A percentile compares a stretch with the other conserved stretches of the same genome.
Conservation (phyloP, 23 tunicate species). For the Phallusia fumigata region DNA sequence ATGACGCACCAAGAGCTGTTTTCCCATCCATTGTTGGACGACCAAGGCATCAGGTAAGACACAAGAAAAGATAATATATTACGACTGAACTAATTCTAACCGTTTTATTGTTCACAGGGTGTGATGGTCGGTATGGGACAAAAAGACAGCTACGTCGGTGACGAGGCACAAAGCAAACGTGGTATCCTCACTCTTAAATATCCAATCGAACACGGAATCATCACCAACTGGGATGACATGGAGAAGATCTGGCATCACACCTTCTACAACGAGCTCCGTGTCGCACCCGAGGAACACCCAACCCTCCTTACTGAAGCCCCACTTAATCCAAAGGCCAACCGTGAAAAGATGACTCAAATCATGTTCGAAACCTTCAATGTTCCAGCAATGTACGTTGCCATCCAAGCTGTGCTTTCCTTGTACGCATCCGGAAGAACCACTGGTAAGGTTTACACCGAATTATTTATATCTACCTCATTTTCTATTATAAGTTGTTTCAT, state of each 20-base stretch:
- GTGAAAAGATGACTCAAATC: slow-evolving; percentile 96
- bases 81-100: not conserved
- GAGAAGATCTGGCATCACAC: slow-evolving; percentile 99
- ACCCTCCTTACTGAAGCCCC: slow-evolving; percentile 91
- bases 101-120: slow-evolving; percentile 38
- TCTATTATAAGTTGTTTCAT: no score
- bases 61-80: not conserved
- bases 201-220: slow-evolving; percentile 94
- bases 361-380: slow-evolving; percentile 98
- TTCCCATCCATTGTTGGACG: slow-evolving; percentile 93
- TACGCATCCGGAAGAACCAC: slow-evolving; percentile 95
- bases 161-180: slow-evolving; percentile 90
- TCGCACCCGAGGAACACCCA: slow-evolving; percentile 97
- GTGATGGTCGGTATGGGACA: slow-evolving; percentile 99
- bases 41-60: slow-evolving; percentile 82
- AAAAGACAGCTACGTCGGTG: slow-evolving; percentile 93
- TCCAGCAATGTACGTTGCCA: slow-evolving; percentile 98
- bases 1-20: slow-evolving; percentile 94
- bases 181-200: slow-evolving; percentile 88
- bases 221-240: slow-evolving; percentile 99
- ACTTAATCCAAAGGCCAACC: slow-evolving; percentile 90
- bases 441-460: slow-evolving; percentile 28
- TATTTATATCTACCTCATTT: no score
- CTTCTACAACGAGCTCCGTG: slow-evolving; percentile 96
- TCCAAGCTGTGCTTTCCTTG: slow-evolving; percentile 88